Evolutionary conservation across 2,113 vertebrate species (phyloP).

Genomic region (Podiceps cristatus): DNA sequence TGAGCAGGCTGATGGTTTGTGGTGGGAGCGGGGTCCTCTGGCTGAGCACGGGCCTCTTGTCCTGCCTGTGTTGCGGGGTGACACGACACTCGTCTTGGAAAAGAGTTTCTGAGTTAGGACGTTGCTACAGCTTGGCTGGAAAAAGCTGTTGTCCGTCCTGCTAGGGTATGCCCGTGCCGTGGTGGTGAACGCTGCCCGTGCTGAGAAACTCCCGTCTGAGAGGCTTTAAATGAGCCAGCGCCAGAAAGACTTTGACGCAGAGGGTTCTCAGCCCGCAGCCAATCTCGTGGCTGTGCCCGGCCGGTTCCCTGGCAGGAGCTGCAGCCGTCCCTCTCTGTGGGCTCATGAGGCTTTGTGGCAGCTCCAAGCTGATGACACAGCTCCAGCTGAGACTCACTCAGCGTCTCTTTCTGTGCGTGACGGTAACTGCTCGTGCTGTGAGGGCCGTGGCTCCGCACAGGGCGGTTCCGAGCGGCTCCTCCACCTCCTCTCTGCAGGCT

Average conservation of each 20-base stretch:
- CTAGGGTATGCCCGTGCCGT: neutral
- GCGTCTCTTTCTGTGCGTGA: neutral
- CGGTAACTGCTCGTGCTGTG: neutral
- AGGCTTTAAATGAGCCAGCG: neutral
- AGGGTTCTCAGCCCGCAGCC: neutral
- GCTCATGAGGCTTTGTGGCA: neutral
- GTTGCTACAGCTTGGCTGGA: neutral
- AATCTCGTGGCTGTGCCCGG: neutral
- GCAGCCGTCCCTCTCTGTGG: neutral
- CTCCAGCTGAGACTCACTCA: neutral
- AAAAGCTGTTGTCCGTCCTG: neutral
- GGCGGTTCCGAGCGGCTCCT: neutral
- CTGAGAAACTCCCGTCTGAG: neutral
- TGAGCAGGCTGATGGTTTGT: neutral
- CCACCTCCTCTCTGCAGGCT: neutral
- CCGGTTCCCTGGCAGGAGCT: neutral
- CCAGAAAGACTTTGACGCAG: neutral
- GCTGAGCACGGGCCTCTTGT: accelerated
- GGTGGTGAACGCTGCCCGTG: accelerated
- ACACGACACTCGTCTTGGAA: neutral
- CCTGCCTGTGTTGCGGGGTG: neutral
- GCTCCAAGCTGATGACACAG: neutral
- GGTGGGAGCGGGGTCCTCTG: neutral
- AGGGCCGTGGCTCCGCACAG: neutral
- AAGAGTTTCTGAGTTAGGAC: neutral